These are phyloP conservation scores for Enteromius viviparus DNA, from an alignment of 2,797 vertebrate genomes.

Conservation along the genomic window DNA sequence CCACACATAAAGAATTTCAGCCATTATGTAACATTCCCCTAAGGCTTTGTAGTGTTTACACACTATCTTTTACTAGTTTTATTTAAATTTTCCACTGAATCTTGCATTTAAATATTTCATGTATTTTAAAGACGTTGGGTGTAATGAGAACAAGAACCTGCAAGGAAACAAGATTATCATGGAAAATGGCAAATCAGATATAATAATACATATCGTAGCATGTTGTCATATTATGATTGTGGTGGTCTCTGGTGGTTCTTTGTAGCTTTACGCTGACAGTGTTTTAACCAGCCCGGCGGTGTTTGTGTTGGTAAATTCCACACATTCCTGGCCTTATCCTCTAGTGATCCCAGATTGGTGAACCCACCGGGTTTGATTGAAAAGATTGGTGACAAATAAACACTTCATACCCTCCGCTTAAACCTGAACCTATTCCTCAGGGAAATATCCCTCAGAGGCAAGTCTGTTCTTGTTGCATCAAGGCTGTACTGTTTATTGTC, in stretches of 20 bases:
- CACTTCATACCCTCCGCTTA: background rate
- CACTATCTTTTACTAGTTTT: background rate
- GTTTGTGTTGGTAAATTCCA: slow-evolving; percentile 39
- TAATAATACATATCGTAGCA: background rate
- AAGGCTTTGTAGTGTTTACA: background rate
- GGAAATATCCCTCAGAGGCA: slow-evolving; percentile 18
- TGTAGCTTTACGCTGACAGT: slow-evolving; percentile 22
- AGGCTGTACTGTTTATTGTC: slow-evolving; percentile 4
- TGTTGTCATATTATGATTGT: slow-evolving; percentile 23
- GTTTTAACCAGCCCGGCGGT: slow-evolving; percentile 34
- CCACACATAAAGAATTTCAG: background rate
- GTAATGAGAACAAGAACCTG: background rate
- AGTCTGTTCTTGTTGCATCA: slow-evolving; percentile 20
- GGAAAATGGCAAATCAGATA: background rate
- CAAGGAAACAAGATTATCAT: no score
- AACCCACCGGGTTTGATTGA: slow-evolving; percentile 8
- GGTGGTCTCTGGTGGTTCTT: background rate
- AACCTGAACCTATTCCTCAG: slow-evolving; percentile 16
- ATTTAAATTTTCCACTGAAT: background rate
- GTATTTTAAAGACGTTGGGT: background rate
- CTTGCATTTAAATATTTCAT: background rate
- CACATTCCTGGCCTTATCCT: slow-evolving; percentile 49
- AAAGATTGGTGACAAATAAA: slow-evolving; percentile 19
- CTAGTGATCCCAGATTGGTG: background rate
- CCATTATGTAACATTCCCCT: background rate